These are phyloP conservation scores for Lytechinus pictus DNA, from an alignment of 35 echinoderm and acorn worm species.

Conservation along the genomic window DNA sequence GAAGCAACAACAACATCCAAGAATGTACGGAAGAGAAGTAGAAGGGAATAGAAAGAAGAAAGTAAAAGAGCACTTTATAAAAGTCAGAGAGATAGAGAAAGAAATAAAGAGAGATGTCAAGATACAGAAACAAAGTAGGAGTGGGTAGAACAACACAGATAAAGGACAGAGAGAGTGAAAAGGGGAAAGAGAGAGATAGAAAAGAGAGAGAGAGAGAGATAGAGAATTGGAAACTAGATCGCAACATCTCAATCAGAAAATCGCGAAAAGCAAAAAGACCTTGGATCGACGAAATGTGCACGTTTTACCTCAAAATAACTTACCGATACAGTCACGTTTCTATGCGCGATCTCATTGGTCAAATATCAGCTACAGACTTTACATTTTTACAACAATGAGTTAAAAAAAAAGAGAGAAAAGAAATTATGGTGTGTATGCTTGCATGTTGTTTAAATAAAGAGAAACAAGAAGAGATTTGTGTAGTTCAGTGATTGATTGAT, in stretches of 20 bases:
- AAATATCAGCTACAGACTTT: neutral
- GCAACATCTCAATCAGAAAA: conserved; percentile 26
- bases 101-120: no score
- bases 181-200: neutral
- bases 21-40: no score
- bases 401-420: neutral
- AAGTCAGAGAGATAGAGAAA: no score
- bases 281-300: conserved; percentile 6
- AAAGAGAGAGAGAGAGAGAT: neutral
- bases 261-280: conserved; percentile 36
- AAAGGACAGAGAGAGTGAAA: neutral
- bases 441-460: neutral
- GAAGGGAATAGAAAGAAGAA: no score
- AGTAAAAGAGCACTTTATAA: no score
- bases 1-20: no score
- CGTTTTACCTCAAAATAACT: conserved; percentile 39
- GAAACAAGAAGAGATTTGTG: neutral
- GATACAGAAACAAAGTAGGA: no score
- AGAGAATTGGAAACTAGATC: neutral
- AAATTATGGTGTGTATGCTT: neutral
- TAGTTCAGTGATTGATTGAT: neutral
- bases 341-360: neutral
- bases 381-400: neutral
- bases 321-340: conserved; percentile 3
- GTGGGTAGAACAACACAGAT: neutral